phyloP scores from a whole-genome alignment of 2,888 invertebrate genomes.

The Pammene fasciana region DNA sequence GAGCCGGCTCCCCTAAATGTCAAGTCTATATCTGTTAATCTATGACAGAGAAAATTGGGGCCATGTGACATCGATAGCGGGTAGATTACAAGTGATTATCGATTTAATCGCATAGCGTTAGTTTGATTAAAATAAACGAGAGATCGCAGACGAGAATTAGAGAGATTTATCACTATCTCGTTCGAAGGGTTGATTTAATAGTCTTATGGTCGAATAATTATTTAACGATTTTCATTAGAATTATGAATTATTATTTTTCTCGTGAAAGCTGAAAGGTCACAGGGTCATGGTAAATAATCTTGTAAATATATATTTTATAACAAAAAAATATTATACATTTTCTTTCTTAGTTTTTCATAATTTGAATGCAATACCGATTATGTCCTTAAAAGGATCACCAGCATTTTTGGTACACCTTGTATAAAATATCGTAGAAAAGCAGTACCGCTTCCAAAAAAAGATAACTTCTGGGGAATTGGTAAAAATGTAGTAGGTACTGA shows the following conservation, averaged over 20 bases:
- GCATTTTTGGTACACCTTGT: too few relatives aligned
- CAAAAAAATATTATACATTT: too few relatives aligned
- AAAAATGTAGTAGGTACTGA: too few relatives aligned
- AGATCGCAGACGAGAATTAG: slow-evolving; percentile 29
- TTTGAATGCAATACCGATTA: too few relatives aligned
- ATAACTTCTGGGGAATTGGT: too few relatives aligned
- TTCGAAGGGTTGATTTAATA: slow-evolving; percentile 35
- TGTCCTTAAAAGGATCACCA: too few relatives aligned
- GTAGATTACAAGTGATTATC: slow-evolving; percentile 68
- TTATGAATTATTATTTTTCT: not conserved
- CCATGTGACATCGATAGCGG: slow-evolving; percentile 44
- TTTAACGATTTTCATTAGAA: not conserved
- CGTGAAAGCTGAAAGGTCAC: too few relatives aligned
- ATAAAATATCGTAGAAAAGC: too few relatives aligned
- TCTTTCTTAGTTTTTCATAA: too few relatives aligned
- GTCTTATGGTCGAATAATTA: slow-evolving; percentile 5
- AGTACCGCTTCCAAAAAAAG: too few relatives aligned
- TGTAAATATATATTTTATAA: too few relatives aligned
- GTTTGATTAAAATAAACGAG: slow-evolving; percentile 46
- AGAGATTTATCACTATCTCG: slow-evolving; percentile 28
- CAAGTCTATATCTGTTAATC: slow-evolving; percentile 15
- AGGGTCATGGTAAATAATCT: too few relatives aligned
- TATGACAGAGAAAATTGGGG: slow-evolving; percentile 35
- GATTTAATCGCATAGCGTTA: slow-evolving; percentile 58
- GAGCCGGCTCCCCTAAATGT: not conserved